phyloP scores from a whole-genome alignment of 2,888 invertebrate genomes.

The Nemurella pictetii region DNA sequence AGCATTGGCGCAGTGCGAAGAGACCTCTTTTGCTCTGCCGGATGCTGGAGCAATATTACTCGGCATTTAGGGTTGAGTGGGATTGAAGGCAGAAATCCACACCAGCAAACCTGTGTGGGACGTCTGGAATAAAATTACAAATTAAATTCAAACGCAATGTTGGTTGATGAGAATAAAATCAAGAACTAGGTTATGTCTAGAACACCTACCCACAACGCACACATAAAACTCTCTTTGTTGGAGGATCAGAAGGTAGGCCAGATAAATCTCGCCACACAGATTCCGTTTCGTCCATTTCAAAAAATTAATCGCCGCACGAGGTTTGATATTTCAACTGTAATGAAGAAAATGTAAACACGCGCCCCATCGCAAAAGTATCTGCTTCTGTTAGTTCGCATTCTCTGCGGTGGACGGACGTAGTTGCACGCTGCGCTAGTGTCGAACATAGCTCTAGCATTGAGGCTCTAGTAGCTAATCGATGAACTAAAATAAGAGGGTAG shows the following conservation, averaged over 20 bases:
- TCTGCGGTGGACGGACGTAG: no score
- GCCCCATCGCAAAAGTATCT: no score
- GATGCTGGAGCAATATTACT: constrained; percentile 86
- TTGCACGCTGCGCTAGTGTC: no score
- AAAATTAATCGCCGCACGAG: no score
- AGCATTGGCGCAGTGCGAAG: constrained; percentile 90
- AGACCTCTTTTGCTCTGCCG: constrained; percentile 88
- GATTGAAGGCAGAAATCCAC: constrained; percentile 74
- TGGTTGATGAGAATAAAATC: not conserved
- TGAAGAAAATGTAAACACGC: not conserved
- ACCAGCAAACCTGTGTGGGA: constrained; percentile 89
- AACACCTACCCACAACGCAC: constrained; percentile 69
- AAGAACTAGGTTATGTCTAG: not conserved
- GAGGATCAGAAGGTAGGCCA: constrained; percentile 76
- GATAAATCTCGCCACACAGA: constrained; percentile 70
- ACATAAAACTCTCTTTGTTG: constrained; percentile 71
- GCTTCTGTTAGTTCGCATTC: no score
- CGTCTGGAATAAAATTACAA: constrained; percentile 61
- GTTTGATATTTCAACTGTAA: no score
- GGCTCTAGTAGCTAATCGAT: no score
- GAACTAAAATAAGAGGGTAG: no score
- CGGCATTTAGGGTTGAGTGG: constrained; percentile 69
- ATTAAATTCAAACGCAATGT: not conserved
- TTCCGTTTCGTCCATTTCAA: constrained; percentile 45
- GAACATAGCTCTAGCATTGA: no score